A percentile compares a stretch with the other conserved stretches of the same genome.
Evolutionary conservation across 2,113 vertebrate genomes (phyloP).

Genomic region (Notechis scutatus): DNA sequence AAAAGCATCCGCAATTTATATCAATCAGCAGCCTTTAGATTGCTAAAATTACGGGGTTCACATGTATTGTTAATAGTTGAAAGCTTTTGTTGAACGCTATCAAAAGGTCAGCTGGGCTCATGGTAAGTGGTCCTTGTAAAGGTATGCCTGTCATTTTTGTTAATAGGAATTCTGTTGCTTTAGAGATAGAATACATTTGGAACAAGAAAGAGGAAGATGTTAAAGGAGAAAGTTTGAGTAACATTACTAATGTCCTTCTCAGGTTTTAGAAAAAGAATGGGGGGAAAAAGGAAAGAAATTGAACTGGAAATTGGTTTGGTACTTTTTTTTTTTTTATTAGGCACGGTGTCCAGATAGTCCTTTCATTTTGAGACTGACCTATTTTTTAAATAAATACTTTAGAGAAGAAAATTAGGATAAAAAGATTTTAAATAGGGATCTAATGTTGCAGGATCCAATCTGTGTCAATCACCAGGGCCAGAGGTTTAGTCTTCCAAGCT

Average conservation of each 20-base stretch:
- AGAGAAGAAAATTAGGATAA: neutral
- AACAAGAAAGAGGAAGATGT: neutral
- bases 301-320: neutral
- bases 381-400: neutral
- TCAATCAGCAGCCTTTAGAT: constrained; percentile 45
- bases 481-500: neutral
- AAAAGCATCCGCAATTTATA: constrained; percentile 49
- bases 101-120: neutral
- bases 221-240: neutral
- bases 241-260: neutral
- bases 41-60: constrained; percentile 39
- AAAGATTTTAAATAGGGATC: neutral
- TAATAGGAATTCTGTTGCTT: neutral
- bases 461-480: neutral
- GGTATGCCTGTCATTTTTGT: neutral
- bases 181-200: neutral
- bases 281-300: neutral
- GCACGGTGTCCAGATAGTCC: neutral
- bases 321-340: neutral
- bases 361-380: neutral
- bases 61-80: constrained; percentile 43
- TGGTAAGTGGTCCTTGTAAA: neutral
- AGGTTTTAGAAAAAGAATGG: constrained; percentile 19
- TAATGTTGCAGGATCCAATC: neutral
- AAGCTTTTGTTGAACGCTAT: constrained; percentile 17